phyloP scores from a whole-genome alignment of 2,797 vertebrate species.

The Tauraco hartlaubi region DNA sequence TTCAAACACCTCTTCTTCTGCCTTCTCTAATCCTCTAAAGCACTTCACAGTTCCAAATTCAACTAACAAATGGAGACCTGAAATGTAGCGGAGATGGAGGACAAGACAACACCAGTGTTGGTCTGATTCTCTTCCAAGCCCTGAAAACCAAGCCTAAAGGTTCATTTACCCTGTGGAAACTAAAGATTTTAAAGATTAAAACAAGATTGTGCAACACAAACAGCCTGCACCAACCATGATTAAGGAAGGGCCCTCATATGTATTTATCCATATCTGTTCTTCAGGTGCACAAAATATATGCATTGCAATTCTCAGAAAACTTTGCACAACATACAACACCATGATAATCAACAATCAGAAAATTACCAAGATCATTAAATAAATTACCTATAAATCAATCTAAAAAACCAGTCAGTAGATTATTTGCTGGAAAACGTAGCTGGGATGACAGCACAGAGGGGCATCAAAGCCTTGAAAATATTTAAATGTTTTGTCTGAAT shows the following conservation, averaged over 20 bases:
- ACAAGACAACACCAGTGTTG: not conserved
- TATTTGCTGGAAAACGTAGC: not conserved
- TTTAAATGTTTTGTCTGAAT: not conserved
- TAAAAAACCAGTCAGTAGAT: not conserved
- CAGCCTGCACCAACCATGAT: not conserved
- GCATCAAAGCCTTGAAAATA: not conserved
- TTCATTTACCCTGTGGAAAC: not conserved
- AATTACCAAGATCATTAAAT: not conserved
- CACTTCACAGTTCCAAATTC: not conserved
- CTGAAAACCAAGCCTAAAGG: not conserved
- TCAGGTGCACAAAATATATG: not conserved
- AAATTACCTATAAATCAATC: not conserved
- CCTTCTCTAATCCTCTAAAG: not conserved
- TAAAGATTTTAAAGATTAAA: not conserved
- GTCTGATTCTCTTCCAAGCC: not conserved
- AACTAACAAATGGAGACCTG: not conserved
- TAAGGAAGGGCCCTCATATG: not conserved
- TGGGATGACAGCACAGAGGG: not conserved
- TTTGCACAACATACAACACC: not conserved
- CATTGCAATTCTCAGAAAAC: not conserved
- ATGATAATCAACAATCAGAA: not conserved
- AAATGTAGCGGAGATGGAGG: not conserved
- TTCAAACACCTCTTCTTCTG: constrained; percentile 8
- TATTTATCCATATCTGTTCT: not conserved
- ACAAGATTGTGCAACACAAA: too few species aligned